Base-by-base conservation (phyloP, 2,888 invertebrate species). In the Patella pellucida region DNA sequence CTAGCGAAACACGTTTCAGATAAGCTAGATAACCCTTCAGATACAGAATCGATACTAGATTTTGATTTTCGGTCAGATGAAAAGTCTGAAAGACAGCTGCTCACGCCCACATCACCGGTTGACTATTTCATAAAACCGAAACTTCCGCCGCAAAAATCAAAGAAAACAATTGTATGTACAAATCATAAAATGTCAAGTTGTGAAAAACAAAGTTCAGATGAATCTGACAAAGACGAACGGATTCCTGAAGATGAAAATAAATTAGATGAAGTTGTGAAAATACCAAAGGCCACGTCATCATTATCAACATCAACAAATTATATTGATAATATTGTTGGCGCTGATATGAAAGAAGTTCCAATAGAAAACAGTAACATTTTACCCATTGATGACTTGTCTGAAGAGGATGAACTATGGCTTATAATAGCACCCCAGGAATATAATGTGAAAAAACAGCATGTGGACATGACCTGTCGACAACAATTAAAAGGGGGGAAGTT, bases 361-460 rank as follows among this genome's bases (percentile, higher is more conserved):
- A 62, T 62, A 7, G 23, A 23, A 11, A 11, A 19, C 11, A 23
- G 11, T 62, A 62, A 4, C 23, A 12, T 62, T 23, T 23, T 62
- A 3, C 23, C 62, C 2, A 11, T 62, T 23, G 62, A 62, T 23
- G 62, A 62, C 23, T 23, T 62, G 11, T 19, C 19, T 23, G 62
- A 62, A 12, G 62, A 62, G 19, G 62, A 62, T 23, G 62, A 62
- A 23, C 62, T 62, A 23, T 62, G 62, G 62, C 23, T 62, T 12
- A 62, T 62, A 3, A 62, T 62, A 11, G 62, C 62, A 62, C 62
- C 62, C 11, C 19, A 62, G 7, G 62, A 62, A 23, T 62, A 23
- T 62, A 62, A 62, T 23, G 19, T 62, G 62, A 62, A 62, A 23
- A 62, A 62, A 62, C 62, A 62, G 62, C 19, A 23, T 23, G 62